Conservation (phyloP, 2,113 vertebrate species). For the Drymodes brunneopygia region DNA sequence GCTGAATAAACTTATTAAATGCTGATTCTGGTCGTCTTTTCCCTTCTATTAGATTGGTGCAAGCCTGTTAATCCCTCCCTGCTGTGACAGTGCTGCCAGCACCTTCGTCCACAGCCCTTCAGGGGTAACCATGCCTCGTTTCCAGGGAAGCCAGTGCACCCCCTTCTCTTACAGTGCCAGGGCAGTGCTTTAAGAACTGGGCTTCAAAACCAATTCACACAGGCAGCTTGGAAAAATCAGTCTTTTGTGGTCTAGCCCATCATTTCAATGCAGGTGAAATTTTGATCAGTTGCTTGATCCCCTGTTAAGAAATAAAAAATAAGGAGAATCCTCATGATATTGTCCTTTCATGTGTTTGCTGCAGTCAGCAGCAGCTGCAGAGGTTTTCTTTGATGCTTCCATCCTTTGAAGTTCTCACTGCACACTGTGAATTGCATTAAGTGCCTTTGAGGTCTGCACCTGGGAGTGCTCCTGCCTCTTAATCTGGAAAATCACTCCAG, state of each 20-base stretch:
- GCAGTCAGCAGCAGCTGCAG: neutral
- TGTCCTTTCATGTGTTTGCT: neutral
- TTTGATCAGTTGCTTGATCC: neutral
- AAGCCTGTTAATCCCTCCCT: neutral
- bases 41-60: neutral
- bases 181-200: rapidly evolving
- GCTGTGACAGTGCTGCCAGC: neutral
- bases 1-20: slow-evolving; percentile 38
- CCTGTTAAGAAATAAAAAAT: neutral
- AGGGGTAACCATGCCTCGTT: neutral
- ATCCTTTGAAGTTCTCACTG: neutral
- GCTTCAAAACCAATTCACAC: neutral
- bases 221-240: neutral
- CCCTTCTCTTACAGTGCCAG: neutral
- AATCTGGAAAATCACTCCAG: neutral
- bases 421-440: neutral
- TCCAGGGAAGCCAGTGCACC: neutral
- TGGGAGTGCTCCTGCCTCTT: neutral
- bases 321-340: neutral
- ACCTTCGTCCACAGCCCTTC: neutral
- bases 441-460: neutral
- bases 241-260: neutral
- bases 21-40: neutral
- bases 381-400: neutral
- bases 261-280: neutral